phyloP scores from a whole-genome alignment of 2,113 vertebrate genomes.

The Pachycephala philippinensis region DNA sequence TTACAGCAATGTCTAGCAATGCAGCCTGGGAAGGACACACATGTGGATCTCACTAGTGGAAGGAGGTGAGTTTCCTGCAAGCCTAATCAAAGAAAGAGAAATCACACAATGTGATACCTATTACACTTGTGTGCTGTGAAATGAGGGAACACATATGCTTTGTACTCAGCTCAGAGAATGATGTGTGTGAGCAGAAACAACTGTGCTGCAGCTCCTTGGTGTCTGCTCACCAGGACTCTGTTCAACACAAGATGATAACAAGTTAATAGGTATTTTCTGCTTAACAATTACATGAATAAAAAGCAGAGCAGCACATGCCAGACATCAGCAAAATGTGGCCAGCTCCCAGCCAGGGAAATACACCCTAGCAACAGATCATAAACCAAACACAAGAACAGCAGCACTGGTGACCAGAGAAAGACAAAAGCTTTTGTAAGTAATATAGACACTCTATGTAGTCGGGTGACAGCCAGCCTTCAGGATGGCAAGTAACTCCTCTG shows the following conservation, averaged over 20 bases:
- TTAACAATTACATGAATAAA: conserved; percentile 24
- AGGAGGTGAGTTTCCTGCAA: not conserved
- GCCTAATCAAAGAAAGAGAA: conserved; percentile 10
- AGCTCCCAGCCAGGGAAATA: conserved; percentile 21
- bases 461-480: not conserved
- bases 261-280: conserved; percentile 61
- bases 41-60: not conserved
- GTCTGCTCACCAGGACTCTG: conserved; percentile 23
- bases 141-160: not conserved
- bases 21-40: not conserved
- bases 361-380: conserved; percentile 33
- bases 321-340: conserved; percentile 15
- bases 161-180: not conserved
- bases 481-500: not conserved
- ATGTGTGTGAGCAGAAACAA: conserved; percentile 33
- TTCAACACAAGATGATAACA: conserved; percentile 38
- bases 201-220: not conserved
- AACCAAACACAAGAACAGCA: not conserved
- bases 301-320: conserved; percentile 36
- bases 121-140: not conserved
- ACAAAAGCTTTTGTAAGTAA: not conserved
- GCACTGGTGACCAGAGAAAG: not conserved
- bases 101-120: not conserved
- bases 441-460: fast-evolving
- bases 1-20: not conserved